These are phyloP conservation scores for Procambarus virginalis DNA, from an alignment of 1,140 invertebrate genomes.

Conservation along the genomic window DNA sequence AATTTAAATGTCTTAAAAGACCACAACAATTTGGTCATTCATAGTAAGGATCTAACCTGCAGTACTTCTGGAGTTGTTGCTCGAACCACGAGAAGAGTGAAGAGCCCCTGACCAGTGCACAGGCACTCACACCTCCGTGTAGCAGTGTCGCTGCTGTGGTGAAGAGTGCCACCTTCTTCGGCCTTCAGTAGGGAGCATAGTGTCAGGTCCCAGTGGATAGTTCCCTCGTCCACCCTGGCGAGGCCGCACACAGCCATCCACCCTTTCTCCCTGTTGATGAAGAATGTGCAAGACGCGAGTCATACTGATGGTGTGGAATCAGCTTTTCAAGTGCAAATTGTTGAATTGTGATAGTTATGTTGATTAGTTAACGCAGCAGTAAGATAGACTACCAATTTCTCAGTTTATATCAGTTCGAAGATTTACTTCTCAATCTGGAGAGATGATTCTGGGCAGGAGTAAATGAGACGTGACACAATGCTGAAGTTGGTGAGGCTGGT, in stretches of 20 bases:
- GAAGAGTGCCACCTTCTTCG: not conserved
- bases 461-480: not conserved
- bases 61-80: not conserved
- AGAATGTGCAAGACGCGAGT: not conserved
- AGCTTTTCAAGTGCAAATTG: no score
- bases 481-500: not conserved
- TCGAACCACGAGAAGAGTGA: conserved; percentile 9
- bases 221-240: not conserved
- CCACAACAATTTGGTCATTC: no score
- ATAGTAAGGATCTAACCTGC: not conserved
- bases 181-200: not conserved
- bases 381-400: no score
- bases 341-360: no score
- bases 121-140: not conserved
- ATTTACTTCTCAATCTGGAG: no score
- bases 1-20: no score
- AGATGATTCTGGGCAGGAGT: not conserved
- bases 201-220: not conserved
- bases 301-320: no score
- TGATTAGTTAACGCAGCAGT: no score
- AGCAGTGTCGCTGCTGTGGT: not conserved
- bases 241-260: not conserved
- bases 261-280: not conserved
- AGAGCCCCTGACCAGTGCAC: conserved; percentile 18
- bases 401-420: no score